These are phyloP conservation scores for Eupeodes corollae DNA, from an alignment of 1,140 invertebrate genomes.

Conservation along the genomic window DNA sequence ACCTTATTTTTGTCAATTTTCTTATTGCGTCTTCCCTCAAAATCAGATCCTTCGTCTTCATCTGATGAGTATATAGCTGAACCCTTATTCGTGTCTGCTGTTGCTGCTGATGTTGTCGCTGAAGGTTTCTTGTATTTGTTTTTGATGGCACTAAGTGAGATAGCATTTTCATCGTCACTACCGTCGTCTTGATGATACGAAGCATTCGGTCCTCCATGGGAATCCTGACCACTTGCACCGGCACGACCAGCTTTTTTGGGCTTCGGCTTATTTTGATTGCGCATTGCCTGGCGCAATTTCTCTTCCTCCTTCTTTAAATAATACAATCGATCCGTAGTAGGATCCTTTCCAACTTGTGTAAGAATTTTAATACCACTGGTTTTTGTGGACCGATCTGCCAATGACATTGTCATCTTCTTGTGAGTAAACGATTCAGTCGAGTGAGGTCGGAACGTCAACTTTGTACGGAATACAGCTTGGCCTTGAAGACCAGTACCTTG, in stretches of 20 bases:
- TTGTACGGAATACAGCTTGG: slow-evolving; percentile 92
- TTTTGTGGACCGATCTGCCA: slow-evolving; percentile 94
- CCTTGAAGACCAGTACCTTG: slow-evolving; percentile 97
- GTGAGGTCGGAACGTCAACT: slow-evolving; percentile 92
- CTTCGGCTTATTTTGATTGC: slow-evolving; percentile 48
- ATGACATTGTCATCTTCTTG: slow-evolving; percentile 94
- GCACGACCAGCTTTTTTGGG: slow-evolving; percentile 49
- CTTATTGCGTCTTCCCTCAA: slow-evolving; percentile 63
- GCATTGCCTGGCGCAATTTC: slow-evolving; percentile 72
- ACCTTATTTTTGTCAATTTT: slow-evolving; percentile 68
- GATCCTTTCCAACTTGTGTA: slow-evolving; percentile 86
- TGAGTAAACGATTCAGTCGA: slow-evolving; percentile 98
- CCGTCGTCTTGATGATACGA: slow-evolving; percentile 56
- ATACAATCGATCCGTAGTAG: slow-evolving; percentile 79
- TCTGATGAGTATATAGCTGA: slow-evolving; percentile 85
- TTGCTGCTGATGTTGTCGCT: slow-evolving; percentile 3
- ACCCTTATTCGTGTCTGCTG: slow-evolving; percentile 37
- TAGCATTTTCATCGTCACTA: slow-evolving; percentile 81
- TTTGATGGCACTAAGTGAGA: slow-evolving; percentile 88
- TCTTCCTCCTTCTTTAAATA: slow-evolving; percentile 94
- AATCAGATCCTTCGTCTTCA: slow-evolving; percentile 78
- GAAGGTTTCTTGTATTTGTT: slow-evolving; percentile 72
- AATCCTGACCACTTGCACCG: slow-evolving; percentile 43
- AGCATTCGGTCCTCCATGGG: slow-evolving; percentile 27
- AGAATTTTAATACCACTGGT: slow-evolving; percentile 93